phyloP scores from a whole-genome alignment of 2,797 vertebrate species.

The Mastacembelus armatus region DNA sequence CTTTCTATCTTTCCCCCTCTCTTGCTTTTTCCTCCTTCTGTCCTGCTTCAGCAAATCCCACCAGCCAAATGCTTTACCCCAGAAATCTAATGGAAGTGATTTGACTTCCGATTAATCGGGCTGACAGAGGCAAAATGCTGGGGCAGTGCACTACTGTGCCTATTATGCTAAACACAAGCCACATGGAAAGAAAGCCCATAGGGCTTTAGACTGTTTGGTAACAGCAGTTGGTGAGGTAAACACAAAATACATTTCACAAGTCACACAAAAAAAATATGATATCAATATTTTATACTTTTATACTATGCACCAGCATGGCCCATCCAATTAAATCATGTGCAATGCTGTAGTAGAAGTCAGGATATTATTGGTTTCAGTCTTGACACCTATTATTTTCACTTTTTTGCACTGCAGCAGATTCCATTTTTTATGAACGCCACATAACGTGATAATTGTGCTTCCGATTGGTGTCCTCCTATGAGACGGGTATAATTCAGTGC shows the following conservation, averaged over 20 bases:
- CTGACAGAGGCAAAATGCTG: conserved; percentile 68
- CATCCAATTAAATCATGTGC: conserved; percentile 54
- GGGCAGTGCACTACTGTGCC: conserved; percentile 66
- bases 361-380: conserved; percentile 48
- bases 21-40: conserved; percentile 42
- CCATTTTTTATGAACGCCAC: conserved; percentile 23
- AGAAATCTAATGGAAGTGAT: conserved; percentile 83
- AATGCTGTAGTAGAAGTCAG: conserved; percentile 44
- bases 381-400: conserved; percentile 55
- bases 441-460: conserved; percentile 43
- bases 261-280: conserved; percentile 59
- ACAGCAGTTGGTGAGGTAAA: conserved; percentile 62
- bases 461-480: conserved; percentile 17
- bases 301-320: conserved; percentile 11
- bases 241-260: conserved; percentile 60
- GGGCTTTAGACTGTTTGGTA: conserved; percentile 57
- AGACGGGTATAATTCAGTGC: conserved; percentile 20
- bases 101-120: conserved; percentile 83
- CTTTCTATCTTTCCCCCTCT: conserved; percentile 45
- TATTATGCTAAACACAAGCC: conserved; percentile 72
- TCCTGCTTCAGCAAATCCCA: conserved; percentile 82
- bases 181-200: conserved; percentile 47
- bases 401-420: conserved; percentile 36
- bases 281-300: conserved; percentile 60
- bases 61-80: conserved; percentile 76